Evolutionary conservation across 37 sponge, comb jelly and placozoan species (phyloP).

Genomic region (Beroe forskalii): DNA sequence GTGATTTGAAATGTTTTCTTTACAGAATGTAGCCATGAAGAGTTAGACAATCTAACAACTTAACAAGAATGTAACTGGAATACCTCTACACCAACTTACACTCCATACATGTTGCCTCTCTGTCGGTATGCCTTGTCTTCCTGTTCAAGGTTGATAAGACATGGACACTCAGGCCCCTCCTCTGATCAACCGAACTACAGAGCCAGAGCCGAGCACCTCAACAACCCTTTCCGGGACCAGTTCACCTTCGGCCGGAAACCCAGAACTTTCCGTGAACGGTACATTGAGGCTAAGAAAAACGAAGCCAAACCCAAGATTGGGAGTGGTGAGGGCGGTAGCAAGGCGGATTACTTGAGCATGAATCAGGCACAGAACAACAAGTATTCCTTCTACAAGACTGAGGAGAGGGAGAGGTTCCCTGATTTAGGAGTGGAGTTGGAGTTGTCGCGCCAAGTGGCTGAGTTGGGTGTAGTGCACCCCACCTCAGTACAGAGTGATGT

Average conservation of each 20-base stretch:
- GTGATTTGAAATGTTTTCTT: too few species aligned
- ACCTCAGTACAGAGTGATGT: conserved; percentile 8
- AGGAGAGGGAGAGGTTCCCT: not conserved
- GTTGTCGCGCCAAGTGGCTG: not conserved
- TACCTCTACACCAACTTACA: too few species aligned
- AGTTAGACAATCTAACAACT: too few species aligned
- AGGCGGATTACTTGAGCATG: not conserved
- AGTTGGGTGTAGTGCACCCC: conserved; percentile 20
- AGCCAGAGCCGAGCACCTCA: not conserved
- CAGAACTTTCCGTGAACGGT: conserved; percentile 15
- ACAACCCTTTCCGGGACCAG: conserved; percentile 28
- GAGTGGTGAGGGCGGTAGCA: not conserved
- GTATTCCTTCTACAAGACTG: not conserved
- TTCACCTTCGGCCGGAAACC: conserved; percentile 4
- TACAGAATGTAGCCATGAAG: too few species aligned
- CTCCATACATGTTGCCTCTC: too few species aligned
- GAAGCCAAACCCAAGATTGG: conserved; percentile 41
- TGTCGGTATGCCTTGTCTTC: too few species aligned
- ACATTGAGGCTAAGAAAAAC: not conserved
- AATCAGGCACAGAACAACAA: not conserved
- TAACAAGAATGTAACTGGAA: too few species aligned
- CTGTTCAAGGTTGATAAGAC: too few species aligned
- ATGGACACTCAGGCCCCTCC: not conserved
- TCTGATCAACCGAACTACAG: conserved; percentile 10
- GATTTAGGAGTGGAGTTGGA: not conserved